Evolutionary conservation across 2,113 vertebrate species (phyloP).

Genomic region (Corythornis cristatus): DNA sequence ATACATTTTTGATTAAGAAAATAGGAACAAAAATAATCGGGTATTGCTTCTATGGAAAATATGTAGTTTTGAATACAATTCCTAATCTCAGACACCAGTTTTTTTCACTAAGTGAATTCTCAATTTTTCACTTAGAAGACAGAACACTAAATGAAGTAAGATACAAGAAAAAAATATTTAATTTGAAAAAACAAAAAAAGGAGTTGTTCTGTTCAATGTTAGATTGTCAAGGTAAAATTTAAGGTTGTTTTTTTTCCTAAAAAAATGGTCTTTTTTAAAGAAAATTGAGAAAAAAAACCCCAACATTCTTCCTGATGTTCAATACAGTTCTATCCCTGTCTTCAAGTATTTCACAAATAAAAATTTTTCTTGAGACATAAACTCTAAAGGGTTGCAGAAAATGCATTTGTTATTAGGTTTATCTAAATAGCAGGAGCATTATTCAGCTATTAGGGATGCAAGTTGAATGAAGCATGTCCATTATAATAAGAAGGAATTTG

Average conservation of each 20-base stretch:
- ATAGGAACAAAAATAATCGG: background rate
- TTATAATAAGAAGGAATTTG: slow-evolving; percentile 41
- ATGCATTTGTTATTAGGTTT: background rate
- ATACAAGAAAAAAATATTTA: background rate
- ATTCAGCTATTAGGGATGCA: background rate
- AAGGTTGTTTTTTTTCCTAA: background rate
- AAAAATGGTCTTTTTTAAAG: background rate
- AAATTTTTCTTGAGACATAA: background rate
- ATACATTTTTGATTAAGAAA: background rate
- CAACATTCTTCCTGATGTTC: background rate
- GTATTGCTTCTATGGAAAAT: background rate
- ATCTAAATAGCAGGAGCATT: background rate
- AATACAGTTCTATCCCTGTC: background rate
- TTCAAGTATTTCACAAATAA: background rate
- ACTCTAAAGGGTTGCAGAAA: background rate
- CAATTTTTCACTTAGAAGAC: background rate
- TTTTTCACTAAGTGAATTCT: background rate
- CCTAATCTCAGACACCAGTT: background rate
- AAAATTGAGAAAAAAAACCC: background rate
- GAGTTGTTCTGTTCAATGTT: background rate
- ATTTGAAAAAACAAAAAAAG: background rate
- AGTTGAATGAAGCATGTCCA: background rate
- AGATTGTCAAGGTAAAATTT: background rate
- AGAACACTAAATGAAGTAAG: background rate
- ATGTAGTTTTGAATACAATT: background rate